Evolutionary conservation across 2,113 vertebrate species (phyloP), one percentile per base, ranked within the genome.

Genomic region (Isurus oxyrinchus): DNA sequence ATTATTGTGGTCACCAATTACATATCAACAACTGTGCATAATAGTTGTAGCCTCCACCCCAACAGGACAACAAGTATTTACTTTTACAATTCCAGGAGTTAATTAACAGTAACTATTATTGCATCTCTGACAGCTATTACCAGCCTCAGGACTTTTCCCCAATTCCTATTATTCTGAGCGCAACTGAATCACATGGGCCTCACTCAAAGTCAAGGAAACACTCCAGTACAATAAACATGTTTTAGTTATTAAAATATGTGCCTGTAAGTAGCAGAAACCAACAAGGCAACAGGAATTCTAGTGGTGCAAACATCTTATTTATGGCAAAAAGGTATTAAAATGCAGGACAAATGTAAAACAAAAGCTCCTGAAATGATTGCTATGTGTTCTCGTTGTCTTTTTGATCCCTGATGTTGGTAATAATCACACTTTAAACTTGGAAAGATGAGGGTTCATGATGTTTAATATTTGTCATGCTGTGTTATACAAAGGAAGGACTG

Each of bases 11-110:
- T 8, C 44, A 72, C 63, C 67, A 95, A 95, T 95, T 95, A 72
- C 94, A 55, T 55, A 72, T 76, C 35, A 69, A 72, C 63, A 76
- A 35, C 94, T 3, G 0, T 95, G 44, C 66, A 53, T 72, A 94
- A 94, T 76, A 14, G 67, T 25, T 55, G n/a, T 55, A 55, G 23
- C 25, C 66, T 95, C 94, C 94, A 72, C 27, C 94, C 49, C 44
- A 95, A 44, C 21, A 27, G 5, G 69, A 57, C n/a, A 49, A 8
- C 16, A 59, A 95, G 93, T 55, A 95, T 19, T 95, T 35, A 95
- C 76, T 69, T 66, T 95, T 95, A 69, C 67, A 95, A 95, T 76
- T 44, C 66, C 94, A 95, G 66, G 90, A 53, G 44, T 72, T 95
- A 72, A 95, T 72, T 95, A 95, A 76, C 44, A 95, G 67, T 49